Evolutionary conservation across 2,797 vertebrate species (phyloP).

Genomic region (Spea hammondii): DNA sequence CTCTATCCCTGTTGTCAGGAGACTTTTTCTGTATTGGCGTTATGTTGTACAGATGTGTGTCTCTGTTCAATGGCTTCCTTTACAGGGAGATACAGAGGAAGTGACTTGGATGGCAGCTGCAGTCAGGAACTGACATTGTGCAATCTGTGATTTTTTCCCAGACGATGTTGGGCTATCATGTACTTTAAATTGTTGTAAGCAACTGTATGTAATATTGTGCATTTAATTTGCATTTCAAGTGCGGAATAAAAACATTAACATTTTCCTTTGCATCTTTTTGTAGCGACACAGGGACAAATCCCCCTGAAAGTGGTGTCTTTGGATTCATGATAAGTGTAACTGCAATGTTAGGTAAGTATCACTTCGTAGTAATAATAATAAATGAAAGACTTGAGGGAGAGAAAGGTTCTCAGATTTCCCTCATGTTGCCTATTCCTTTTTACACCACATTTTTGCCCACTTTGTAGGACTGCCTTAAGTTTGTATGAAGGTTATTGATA

Average conservation of each 20-base stretch:
- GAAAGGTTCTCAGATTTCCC: too few relatives aligned
- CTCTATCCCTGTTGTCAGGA: too few relatives aligned
- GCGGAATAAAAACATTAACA: neutral
- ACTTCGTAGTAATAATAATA: neutral
- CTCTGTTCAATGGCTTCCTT: neutral
- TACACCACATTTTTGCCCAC: too few relatives aligned
- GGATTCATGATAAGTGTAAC: constrained; percentile 90
- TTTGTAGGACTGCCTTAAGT: too few relatives aligned
- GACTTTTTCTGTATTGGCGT: too few relatives aligned
- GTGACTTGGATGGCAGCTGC: neutral
- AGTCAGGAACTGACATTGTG: neutral
- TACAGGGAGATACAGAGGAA: neutral
- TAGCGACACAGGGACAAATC: constrained; percentile 84
- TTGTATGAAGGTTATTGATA: too few relatives aligned
- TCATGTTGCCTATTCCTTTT: too few relatives aligned
- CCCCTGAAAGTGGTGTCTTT: constrained; percentile 93
- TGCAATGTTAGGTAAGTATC: constrained; percentile 80
- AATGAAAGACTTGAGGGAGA: too few relatives aligned
- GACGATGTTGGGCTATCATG: neutral
- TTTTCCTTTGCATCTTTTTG: constrained; percentile 18
- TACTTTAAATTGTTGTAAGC: neutral
- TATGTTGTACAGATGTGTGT: neutral
- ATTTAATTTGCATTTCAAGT: too few relatives aligned
- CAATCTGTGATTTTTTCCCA: neutral
- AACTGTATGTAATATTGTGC: too few relatives aligned